Conservation (phyloP, 2,797 vertebrate genomes). For the Paedocypris micromegethes region DNA sequence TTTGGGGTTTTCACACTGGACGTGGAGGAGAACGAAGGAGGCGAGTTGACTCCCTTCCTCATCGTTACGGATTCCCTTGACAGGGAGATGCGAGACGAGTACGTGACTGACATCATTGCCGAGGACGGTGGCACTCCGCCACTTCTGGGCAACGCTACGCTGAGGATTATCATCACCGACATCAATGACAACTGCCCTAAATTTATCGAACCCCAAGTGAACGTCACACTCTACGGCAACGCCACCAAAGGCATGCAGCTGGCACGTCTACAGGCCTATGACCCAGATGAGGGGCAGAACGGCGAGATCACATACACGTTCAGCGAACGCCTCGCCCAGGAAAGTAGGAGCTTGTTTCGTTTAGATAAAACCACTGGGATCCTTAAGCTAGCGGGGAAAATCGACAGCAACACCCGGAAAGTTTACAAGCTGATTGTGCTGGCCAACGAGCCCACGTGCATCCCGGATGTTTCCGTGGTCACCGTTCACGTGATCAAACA, state of each 20-base stretch:
- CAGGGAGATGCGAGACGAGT: constrained; percentile 83
- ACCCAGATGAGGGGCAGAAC: constrained; percentile 86
- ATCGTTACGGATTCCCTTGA: constrained; percentile 87
- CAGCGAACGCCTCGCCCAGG: constrained; percentile 84
- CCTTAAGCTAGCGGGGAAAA: constrained; percentile 78
- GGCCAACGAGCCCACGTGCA: constrained; percentile 89
- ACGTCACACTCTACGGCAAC: constrained; percentile 85
- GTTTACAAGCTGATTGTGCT: constrained; percentile 84
- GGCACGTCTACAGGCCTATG: constrained; percentile 77
- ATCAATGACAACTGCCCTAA: constrained; percentile 96
- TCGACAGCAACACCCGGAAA: constrained; percentile 69
- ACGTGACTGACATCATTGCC: constrained; percentile 86
- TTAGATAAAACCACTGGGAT: constrained; percentile 80
- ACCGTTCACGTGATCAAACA: constrained; percentile 79
- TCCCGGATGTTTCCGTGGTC: constrained; percentile 84
- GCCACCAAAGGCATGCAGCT: constrained; percentile 77
- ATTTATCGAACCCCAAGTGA: constrained; percentile 80
- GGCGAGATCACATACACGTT: constrained; percentile 88
- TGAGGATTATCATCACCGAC: constrained; percentile 87
- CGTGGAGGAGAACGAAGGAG: constrained; percentile 89
- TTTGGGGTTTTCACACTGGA: constrained; percentile 90
- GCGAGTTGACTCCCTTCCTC: constrained; percentile 89
- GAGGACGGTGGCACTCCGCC: constrained; percentile 92
- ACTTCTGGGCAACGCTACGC: constrained; percentile 81
- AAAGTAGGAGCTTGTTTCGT: constrained; percentile 81